Evolutionary conservation across 2,888 invertebrate genomes (phyloP).

Genomic region (Papilio protenor): DNA sequence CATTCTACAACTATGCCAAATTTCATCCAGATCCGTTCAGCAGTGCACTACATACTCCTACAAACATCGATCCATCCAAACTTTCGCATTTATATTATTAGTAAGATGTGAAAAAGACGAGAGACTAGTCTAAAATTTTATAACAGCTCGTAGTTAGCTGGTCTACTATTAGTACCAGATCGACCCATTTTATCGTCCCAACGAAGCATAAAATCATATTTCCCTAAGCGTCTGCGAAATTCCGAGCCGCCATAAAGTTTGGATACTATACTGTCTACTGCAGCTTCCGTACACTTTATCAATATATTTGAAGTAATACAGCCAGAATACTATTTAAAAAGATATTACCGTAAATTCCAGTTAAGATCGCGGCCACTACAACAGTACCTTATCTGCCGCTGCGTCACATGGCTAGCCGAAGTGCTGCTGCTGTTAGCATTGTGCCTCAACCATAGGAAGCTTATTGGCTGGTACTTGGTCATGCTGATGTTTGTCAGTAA

Average conservation of each 20-base stretch:
- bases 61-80: no score
- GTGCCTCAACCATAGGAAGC: slow-evolving; percentile 51
- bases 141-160: background rate
- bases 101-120: background rate
- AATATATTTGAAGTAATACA: no score
- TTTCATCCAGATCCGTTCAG: no score
- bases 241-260: no score
- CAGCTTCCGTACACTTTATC: no score
- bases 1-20: no score
- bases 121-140: background rate
- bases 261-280: no score
- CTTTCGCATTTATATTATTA: no score
- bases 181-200: background rate
- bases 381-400: slow-evolving; percentile 57
- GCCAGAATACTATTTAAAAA: no score
- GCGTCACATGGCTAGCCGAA: slow-evolving; percentile 55
- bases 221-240: no score
- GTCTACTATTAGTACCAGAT: background rate
- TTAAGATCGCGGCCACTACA: slow-evolving; percentile 45
- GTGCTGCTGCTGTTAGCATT: slow-evolving; percentile 47
- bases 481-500: slow-evolving; percentile 61
- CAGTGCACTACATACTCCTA: no score
- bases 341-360: slow-evolving; percentile 50
- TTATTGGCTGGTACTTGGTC: slow-evolving; percentile 63
- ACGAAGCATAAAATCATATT: background rate